Conservation (phyloP, 2,113 vertebrate species). For the Danionella cerebrum region DNA sequence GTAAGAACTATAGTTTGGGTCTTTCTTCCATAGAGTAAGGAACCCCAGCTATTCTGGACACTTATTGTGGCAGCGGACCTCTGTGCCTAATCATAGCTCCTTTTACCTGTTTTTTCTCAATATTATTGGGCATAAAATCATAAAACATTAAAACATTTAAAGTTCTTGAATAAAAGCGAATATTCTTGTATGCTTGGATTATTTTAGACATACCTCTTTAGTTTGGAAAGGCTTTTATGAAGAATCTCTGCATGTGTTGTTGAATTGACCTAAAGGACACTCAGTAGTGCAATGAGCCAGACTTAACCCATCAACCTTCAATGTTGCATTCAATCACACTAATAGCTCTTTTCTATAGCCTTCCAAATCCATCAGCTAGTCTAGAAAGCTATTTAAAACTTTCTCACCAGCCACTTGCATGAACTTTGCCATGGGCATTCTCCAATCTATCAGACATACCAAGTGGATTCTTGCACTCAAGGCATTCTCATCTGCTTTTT, state of each 20-base stretch:
- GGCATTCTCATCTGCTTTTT: background rate
- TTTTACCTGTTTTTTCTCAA: too few relatives aligned
- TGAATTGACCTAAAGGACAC: background rate
- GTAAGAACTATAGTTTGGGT: too few relatives aligned
- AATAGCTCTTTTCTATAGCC: constrained; percentile 14
- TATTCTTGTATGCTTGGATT: too few relatives aligned
- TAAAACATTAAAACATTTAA: too few relatives aligned
- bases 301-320: background rate
- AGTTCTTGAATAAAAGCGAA: too few relatives aligned
- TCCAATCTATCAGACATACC: constrained; percentile 13
- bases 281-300: background rate
- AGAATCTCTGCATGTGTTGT: background rate
- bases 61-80: too few relatives aligned
- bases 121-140: too few relatives aligned
- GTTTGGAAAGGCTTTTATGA: background rate
- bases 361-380: background rate
- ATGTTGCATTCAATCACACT: constrained; percentile 22
- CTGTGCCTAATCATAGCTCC: too few relatives aligned
- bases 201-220: too few relatives aligned
- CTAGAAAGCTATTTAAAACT: constrained; percentile 52
- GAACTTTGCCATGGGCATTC: background rate
- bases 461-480: background rate
- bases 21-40: too few relatives aligned
- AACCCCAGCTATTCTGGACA: too few relatives aligned
- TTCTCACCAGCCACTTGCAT: constrained; percentile 41